phyloP scores from a whole-genome alignment of 2,113 vertebrate genomes.

The Oryctolagus cuniculus region DNA sequence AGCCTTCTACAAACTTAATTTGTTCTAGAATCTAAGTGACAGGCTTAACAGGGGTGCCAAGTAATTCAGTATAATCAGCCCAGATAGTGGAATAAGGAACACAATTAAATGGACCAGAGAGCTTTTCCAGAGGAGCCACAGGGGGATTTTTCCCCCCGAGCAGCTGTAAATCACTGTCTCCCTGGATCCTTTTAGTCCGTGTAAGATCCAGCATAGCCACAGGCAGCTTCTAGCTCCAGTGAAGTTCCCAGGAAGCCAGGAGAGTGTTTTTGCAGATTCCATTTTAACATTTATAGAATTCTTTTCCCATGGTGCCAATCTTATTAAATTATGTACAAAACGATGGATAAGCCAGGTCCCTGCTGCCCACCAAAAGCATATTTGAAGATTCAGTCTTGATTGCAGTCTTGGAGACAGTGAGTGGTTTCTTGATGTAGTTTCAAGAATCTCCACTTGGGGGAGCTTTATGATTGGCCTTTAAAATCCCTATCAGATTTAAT shows the following conservation, averaged over 20 bases:
- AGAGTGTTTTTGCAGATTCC: constrained; percentile 11
- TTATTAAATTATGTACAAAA: constrained; percentile 51
- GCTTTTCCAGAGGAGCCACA: constrained; percentile 61
- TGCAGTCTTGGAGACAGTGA: background rate
- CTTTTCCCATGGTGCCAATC: background rate
- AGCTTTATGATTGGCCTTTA: constrained; percentile 90
- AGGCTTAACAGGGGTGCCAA: constrained; percentile 75
- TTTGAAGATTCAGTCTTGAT: background rate
- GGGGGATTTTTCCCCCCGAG: background rate
- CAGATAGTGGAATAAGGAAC: constrained; percentile 67
- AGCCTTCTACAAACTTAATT: constrained; percentile 83
- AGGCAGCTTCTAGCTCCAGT: background rate
- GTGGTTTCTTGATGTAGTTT: constrained; percentile 83
- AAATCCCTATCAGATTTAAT: constrained; percentile 72
- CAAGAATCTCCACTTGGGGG: constrained; percentile 89
- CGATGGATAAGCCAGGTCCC: constrained; percentile 34
- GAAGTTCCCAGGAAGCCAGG: background rate
- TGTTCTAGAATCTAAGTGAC: constrained; percentile 72
- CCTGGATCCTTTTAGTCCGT: constrained; percentile 9
- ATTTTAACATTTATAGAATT: constrained; percentile 45
- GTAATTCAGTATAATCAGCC: constrained; percentile 81
- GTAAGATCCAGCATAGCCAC: constrained; percentile 12
- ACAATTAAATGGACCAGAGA: constrained; percentile 69
- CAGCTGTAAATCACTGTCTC: constrained; percentile 49
- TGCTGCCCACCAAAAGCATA: background rate